A percentile compares a stretch with the other conserved stretches of the same genome.
Evolutionary conservation across 2,113 vertebrate species (phyloP).

Genomic region (Rhinoderma darwinii): DNA sequence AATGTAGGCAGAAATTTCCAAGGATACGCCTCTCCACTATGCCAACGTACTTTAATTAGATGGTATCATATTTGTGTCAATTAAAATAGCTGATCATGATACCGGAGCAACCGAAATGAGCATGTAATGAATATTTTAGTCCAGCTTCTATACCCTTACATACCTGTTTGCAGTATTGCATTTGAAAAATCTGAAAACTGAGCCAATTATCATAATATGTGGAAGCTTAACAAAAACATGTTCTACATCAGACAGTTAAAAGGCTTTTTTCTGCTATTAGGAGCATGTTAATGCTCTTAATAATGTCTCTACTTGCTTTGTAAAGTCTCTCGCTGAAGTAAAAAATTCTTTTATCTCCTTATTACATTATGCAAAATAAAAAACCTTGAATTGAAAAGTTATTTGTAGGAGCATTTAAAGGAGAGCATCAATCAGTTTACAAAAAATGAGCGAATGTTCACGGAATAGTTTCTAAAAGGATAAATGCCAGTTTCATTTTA

Average conservation of each 20-base stretch:
- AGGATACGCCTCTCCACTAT: not conserved
- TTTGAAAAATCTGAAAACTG: constrained; percentile 76
- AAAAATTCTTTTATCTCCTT: constrained; percentile 86
- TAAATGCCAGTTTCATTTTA: constrained; percentile 86
- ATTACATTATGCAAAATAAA: constrained; percentile 84
- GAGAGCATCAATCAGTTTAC: constrained; percentile 83
- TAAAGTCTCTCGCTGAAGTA: constrained; percentile 85
- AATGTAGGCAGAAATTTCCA: not conserved
- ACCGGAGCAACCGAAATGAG: not conserved
- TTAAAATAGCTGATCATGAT: not conserved
- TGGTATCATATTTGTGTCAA: not conserved
- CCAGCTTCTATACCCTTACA: constrained; percentile 68
- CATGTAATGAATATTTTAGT: constrained; percentile 62
- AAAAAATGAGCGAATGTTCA: constrained; percentile 80
- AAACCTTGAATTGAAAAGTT: constrained; percentile 79
- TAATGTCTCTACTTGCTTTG: constrained; percentile 84
- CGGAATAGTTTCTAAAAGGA: constrained; percentile 82
- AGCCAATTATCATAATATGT: constrained; percentile 81
- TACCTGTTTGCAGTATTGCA: constrained; percentile 75
- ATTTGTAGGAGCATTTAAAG: constrained; percentile 85
- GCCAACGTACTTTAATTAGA: not conserved
- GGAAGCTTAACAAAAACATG: constrained; percentile 79
- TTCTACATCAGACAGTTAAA: constrained; percentile 83
- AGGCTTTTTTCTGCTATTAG: constrained; percentile 83
- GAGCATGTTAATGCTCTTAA: constrained; percentile 82